Evolutionary conservation across 2,113 vertebrate species (phyloP).

Genomic region (Phyllostomus discolor): DNA sequence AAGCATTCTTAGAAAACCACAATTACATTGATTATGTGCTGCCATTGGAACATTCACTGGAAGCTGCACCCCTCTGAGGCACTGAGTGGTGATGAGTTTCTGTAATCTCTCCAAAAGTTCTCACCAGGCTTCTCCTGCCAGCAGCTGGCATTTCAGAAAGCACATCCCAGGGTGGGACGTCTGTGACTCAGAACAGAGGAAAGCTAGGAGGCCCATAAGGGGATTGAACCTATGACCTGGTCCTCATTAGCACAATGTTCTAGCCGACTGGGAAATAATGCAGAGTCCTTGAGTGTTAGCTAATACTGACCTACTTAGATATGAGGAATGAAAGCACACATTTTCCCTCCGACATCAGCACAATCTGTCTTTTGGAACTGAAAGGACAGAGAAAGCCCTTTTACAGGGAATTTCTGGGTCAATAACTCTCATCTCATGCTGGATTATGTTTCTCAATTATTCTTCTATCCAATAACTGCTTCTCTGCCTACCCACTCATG

Average conservation of each 20-base stretch:
- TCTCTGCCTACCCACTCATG: background rate
- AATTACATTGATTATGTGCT: background rate
- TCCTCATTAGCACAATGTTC: constrained; percentile 64
- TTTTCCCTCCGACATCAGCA: constrained; percentile 57
- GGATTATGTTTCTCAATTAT: constrained; percentile 70
- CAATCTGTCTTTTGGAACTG: constrained; percentile 66
- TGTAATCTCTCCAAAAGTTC: constrained; percentile 21
- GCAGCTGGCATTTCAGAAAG: constrained; percentile 27
- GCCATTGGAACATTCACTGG: background rate
- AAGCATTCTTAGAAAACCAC: constrained; percentile 49
- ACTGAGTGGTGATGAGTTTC: background rate
- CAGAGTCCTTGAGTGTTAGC: constrained; percentile 67
- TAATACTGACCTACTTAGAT: constrained; percentile 74
- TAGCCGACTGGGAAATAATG: constrained; percentile 52
- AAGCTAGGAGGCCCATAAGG: constrained; percentile 23
- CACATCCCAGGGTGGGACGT: background rate
- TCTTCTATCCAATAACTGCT: constrained; percentile 47
- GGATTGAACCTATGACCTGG: constrained; percentile 64
- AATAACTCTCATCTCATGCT: constrained; percentile 61
- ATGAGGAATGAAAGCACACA: constrained; percentile 49
- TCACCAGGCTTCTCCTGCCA: constrained; percentile 19
- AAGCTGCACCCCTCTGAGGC: background rate
- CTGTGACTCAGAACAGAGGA: background rate
- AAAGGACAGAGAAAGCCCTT: constrained; percentile 70
- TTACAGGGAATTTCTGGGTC: constrained; percentile 71